phyloP scores from a whole-genome alignment of 1,140 invertebrate species.

The Pteromalus puparum region DNA sequence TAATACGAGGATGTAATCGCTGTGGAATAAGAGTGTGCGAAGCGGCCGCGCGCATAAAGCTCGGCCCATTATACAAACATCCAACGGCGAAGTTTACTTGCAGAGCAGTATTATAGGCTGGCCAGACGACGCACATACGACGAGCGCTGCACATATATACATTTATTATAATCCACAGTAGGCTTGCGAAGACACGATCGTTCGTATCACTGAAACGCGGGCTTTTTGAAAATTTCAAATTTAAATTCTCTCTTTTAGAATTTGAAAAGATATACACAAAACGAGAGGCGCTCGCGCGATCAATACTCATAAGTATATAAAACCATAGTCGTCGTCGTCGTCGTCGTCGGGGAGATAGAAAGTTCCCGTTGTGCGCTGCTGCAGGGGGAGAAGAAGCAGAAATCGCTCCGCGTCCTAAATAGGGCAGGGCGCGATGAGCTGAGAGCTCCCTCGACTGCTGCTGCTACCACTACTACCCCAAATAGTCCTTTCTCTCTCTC shows the following conservation, averaged over 20 bases:
- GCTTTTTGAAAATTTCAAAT: background rate
- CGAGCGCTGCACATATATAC: background rate
- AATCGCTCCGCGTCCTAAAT: constrained; percentile 29
- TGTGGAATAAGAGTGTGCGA: background rate
- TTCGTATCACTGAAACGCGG: background rate
- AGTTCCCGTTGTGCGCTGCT: background rate
- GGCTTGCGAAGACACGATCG: constrained; percentile 14
- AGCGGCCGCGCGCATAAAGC: background rate
- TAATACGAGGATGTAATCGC: background rate
- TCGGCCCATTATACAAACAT: background rate
- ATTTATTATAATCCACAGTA: background rate
- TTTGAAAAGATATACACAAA: background rate
- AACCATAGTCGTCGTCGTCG: background rate
- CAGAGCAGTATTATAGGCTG: background rate
- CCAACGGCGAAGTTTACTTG: constrained; percentile 39
- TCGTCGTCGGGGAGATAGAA: background rate
- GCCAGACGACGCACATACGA: background rate
- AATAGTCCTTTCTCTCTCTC: constrained; percentile 39
- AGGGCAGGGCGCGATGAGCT: background rate
- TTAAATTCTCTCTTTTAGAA: background rate
- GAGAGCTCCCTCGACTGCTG: constrained; percentile 14
- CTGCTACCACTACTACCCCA: constrained; percentile 11
- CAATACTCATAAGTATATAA: background rate
- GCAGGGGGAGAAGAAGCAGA: background rate
- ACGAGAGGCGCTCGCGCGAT: background rate